Evolutionary conservation across 2,797 vertebrate species (phyloP), one percentile per base, ranked within the genome.

Genomic region (Danio jaintianensis): DNA sequence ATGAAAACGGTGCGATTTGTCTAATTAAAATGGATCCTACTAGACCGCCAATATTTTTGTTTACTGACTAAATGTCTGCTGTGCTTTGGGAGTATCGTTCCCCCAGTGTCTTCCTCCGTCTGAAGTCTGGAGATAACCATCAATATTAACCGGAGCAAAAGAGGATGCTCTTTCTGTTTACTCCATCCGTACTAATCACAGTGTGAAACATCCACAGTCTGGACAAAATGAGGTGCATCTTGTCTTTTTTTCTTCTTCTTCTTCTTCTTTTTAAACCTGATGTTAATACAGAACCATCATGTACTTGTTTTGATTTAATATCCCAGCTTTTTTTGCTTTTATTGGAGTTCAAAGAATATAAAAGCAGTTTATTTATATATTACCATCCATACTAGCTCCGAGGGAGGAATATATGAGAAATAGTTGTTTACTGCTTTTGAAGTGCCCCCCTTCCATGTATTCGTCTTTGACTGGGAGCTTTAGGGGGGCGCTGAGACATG

Each of bases 51-150:
- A 81, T 86, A 80, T 82, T 89, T 88, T 83, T 89, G 86, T 89
- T 88, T 87, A 87, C 89, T 85, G 85, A 86, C 89, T 88, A 86
- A 88, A 87, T 88, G 86, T 89, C 85, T 86, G 81, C 86, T 83
- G 87, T 81, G 82, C 88, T 87, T 84, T 80, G 81, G 86, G 75
- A 83, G 82, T 84, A 83, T 74, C 50, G 63, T 74, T 59, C 82
- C 29, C 68, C 53, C 76, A 63, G 81, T 85, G 69, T 82, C 73
- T 84, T 18, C 38, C 73, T 59, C 22, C 70, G 16, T 83, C 67
- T 83, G 80, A 82, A 82, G 79, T 85, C 73, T 78, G 77, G 40
- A 74, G 77, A 75, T 82, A 80, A 68, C 53, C 77, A 82, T 77
- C 64, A 79, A 82, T 80, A 74, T 79, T 82, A 80, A 83, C 61